These are phyloP conservation scores for Cynaeus angustus DNA, from an alignment of 2,888 invertebrate species.

Conservation along the genomic window DNA sequence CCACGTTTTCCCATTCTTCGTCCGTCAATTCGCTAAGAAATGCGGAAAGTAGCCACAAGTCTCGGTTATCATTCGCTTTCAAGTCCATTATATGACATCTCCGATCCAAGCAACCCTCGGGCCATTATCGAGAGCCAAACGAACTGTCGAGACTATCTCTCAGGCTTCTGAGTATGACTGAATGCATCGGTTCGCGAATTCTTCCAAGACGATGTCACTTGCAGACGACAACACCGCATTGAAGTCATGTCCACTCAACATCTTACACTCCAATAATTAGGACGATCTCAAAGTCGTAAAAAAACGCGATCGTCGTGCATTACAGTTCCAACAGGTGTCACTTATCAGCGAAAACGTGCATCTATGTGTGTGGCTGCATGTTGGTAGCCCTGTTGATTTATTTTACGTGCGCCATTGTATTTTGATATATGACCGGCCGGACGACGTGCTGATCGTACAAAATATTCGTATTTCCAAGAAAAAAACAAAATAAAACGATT, in stretches of 20 bases:
- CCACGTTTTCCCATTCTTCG: background rate
- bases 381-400: conserved; percentile 46
- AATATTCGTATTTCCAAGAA: conserved; percentile 37
- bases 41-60: conserved; percentile 29
- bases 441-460: conserved; percentile 30
- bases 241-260: conserved; percentile 65
- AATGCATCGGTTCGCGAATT: conserved; percentile 68
- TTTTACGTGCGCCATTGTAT: conserved; percentile 42
- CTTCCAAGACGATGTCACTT: conserved; percentile 65
- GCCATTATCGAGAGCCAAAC: conserved; percentile 58
- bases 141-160: conserved; percentile 53
- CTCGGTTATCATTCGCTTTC: conserved; percentile 43
- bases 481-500: background rate
- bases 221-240: conserved; percentile 66
- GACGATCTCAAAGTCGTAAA: conserved; percentile 52
- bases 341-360: conserved; percentile 52
- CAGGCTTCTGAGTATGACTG: conserved; percentile 62
- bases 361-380: conserved; percentile 42
- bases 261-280: conserved; percentile 66
- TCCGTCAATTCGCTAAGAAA: conserved; percentile 14
- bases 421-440: conserved; percentile 28
- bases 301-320: conserved; percentile 18
- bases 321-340: conserved; percentile 55
- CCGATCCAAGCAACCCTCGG: conserved; percentile 38
- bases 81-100: conserved; percentile 42